A percentile compares a stretch with the other conserved stretches of the same genome.
Evolutionary conservation across 2,797 vertebrate genomes (phyloP).

Genomic region (Clangula hyemalis): DNA sequence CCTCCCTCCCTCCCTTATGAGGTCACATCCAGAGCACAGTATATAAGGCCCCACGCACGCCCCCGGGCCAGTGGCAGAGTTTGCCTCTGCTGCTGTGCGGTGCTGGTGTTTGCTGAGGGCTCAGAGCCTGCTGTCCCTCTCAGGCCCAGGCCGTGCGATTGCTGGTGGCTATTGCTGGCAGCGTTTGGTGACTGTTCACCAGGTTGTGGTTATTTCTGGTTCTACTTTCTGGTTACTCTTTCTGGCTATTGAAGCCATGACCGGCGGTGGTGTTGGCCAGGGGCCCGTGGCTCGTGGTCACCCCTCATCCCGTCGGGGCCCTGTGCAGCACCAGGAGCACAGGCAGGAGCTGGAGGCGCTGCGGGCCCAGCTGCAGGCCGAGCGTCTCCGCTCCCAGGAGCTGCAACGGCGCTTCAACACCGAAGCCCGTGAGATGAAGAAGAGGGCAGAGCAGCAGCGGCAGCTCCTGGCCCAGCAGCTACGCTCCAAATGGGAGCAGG

Average conservation of each 20-base stretch:
- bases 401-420: conserved; percentile 36
- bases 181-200: neutral
- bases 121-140: no score
- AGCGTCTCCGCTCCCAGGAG: conserved; percentile 71
- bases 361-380: conserved; percentile 75
- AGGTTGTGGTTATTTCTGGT: no score
- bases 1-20: no score
- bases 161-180: neutral
- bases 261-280: neutral
- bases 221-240: no score
- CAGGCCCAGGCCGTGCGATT: no score
- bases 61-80: no score
- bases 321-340: conserved; percentile 46
- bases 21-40: no score
- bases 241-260: neutral
- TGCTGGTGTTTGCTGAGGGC: no score
- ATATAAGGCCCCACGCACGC: no score
- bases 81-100: no score
- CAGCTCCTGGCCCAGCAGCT: conserved; percentile 77
- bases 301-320: neutral
- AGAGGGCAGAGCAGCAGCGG: conserved; percentile 76
- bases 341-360: conserved; percentile 76
- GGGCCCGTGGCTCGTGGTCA: neutral
- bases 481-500: conserved; percentile 76
- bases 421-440: conserved; percentile 60